Conservation (phyloP, 1,140 invertebrate species). For the Pseudomyrmex gracilis region DNA sequence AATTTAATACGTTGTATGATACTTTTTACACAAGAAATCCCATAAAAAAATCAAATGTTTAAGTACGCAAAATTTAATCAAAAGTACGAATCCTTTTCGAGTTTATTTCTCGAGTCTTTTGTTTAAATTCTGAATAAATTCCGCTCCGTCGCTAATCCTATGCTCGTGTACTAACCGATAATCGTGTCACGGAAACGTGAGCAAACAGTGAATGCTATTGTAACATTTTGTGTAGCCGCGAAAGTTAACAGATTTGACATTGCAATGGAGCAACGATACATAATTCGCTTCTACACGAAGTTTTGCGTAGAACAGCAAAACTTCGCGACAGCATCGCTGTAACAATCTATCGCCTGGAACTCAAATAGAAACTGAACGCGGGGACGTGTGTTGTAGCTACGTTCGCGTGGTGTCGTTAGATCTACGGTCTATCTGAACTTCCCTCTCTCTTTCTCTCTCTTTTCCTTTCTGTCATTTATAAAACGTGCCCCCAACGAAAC, state of each 20-base stretch:
- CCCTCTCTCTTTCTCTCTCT: too few species aligned
- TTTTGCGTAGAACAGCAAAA: constrained; percentile 48
- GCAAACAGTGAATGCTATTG: constrained; percentile 20
- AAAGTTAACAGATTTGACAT: constrained; percentile 53
- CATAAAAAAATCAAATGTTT: too few species aligned
- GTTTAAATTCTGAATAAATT: background rate
- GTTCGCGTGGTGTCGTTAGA: constrained; percentile 6
- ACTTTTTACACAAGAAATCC: too few species aligned
- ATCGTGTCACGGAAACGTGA: constrained; percentile 32
- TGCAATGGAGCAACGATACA: constrained; percentile 21
- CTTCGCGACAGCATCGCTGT: constrained; percentile 32
- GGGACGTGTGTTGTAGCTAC: background rate
- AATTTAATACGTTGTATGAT: too few species aligned
- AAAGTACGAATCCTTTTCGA: too few species aligned
- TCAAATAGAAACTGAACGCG: constrained; percentile 37
- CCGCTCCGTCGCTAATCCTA: background rate
- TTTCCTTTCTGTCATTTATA: background rate
- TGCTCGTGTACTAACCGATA: constrained; percentile 13
- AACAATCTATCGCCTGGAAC: constrained; percentile 32
- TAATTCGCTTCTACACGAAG: constrained; percentile 41
- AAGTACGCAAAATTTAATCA: too few species aligned
- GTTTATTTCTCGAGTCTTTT: background rate
- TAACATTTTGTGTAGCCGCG: constrained; percentile 36
- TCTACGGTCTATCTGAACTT: constrained; percentile 12
- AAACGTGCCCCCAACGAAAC: background rate